Evolutionary conservation across 1,140 invertebrate genomes (phyloP).

Genomic region (Sitodiplosis mosellana): DNA sequence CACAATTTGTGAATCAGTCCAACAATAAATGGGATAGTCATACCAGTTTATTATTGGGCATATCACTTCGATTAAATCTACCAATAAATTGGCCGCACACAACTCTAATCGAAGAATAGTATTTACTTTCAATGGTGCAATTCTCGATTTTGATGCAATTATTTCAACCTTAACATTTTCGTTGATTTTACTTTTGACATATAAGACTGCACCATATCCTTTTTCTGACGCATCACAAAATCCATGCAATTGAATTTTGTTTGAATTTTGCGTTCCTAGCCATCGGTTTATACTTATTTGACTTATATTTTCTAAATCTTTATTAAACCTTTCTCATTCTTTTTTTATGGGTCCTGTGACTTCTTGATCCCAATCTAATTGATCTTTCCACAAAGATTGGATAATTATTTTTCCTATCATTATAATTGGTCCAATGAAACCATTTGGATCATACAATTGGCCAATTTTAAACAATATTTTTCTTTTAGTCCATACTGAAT

Average conservation of each 20-base stretch:
- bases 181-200: constrained; percentile 12
- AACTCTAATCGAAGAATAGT: constrained; percentile 18
- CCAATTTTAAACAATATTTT: no score
- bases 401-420: constrained; percentile 26
- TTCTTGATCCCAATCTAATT: constrained; percentile 22
- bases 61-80: constrained; percentile 8
- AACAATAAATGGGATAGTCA: constrained; percentile 15
- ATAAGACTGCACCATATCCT: constrained; percentile 19
- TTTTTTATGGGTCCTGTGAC: constrained; percentile 1
- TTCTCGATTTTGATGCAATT: constrained; percentile 15
- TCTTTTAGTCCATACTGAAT: no score
- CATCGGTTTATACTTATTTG: constrained; percentile 8
- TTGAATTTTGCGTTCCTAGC: constrained; percentile 3
- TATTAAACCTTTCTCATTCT: constrained; percentile 10
- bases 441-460: constrained; percentile 21
- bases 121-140: constrained; percentile 15
- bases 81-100: constrained; percentile 14
- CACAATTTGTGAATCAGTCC: constrained; percentile 24
- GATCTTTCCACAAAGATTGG: constrained; percentile 23
- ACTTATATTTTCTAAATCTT: constrained; percentile 7
- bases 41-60: constrained; percentile 9
- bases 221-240: constrained; percentile 20
- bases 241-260: constrained; percentile 9
- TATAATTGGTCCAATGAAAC: constrained; percentile 22
- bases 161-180: constrained; percentile 6